Evolutionary conservation across 1,140 invertebrate species (phyloP), one percentile per base, ranked within the genome.

Genomic region (Palaemon carinicauda): DNA sequence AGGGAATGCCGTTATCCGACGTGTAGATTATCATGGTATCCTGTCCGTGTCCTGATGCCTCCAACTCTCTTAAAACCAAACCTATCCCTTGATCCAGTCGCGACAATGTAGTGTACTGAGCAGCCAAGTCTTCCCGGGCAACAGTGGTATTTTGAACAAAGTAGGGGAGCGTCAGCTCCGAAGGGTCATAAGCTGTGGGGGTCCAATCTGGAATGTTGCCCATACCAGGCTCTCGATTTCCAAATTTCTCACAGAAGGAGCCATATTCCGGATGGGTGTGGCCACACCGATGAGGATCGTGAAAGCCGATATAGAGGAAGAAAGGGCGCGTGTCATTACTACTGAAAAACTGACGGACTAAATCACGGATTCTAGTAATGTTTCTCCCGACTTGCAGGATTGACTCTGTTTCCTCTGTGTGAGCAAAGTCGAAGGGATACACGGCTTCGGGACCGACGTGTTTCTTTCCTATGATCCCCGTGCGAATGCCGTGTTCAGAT

Each of bases 401-500:
- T 10, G 95, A 95, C 91, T 97, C 94, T 90, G 96, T 96, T 91
- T 97, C 96, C 92, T 98, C 97, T 0, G 97, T 98, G 91, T 96
- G 93, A 81, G 95, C 94, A 91, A 94, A 98, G 91, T 98, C 96
- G 92, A 98, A 98, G 15, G 93, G 92, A 91, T 96, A 98, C 52
- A 95, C 95, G 53, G 91, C 88, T 19, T 91, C 91, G 10, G 96
- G 96, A 0, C 97, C 97, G 54, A 98, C 96, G 92, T 98, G 96
- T 91, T 98, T 98, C 91, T 98, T 98, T 2, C 97, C 97, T 90
- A 98, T 96, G 31, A 98, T 97, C 75, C 97, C 96, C 90, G 96
- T 97, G 88, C 93, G 92, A 54, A 98, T 94, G 4, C 94, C 93
- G 90, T 95, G 92, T 80, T 94, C 89, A 1, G 93, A 92, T 24